Percentiles rank a stretch among this genome's conserved stretches.
phyloP scores from a whole-genome alignment of 2,888 invertebrate species.

The Hydriomena furcata region DNA sequence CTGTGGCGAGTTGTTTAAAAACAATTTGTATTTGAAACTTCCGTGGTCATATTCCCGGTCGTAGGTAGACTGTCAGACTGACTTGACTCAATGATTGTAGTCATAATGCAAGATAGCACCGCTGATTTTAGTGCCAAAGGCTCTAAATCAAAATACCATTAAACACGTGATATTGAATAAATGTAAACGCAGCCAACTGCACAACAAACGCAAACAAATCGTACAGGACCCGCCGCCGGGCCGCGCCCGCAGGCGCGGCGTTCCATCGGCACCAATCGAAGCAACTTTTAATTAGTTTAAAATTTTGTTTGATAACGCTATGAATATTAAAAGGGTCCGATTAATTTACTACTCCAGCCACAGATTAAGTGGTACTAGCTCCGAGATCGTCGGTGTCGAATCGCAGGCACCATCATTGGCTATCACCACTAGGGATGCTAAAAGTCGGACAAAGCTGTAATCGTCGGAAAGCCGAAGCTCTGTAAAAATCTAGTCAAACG shows the following conservation, averaged over 20 bases:
- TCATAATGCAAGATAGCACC: neutral
- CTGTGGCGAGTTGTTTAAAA: too few species aligned
- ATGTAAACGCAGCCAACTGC: constrained; percentile 13
- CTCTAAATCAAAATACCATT: constrained; percentile 12
- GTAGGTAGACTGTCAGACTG: too few species aligned
- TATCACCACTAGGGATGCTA: constrained; percentile 7
- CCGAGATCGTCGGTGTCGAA: constrained; percentile 32
- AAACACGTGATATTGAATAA: constrained; percentile 7
- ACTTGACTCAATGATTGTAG: too few species aligned
- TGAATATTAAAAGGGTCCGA: constrained; percentile 77
- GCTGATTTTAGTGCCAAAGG: neutral
- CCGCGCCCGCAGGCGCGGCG: constrained; percentile 17
- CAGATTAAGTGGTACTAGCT: constrained; percentile 14
- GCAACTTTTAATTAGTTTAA: constrained; percentile 79
- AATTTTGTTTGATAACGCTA: constrained; percentile 78
- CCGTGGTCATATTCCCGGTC: too few species aligned
- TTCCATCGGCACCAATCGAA: constrained; percentile 54
- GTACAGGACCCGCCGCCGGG: constrained; percentile 8
- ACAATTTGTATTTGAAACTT: too few species aligned
- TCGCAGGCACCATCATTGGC: constrained; percentile 42
- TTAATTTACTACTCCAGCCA: constrained; percentile 74
- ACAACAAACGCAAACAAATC: constrained; percentile 25
- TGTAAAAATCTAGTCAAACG: too few species aligned
- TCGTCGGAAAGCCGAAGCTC: too few species aligned
- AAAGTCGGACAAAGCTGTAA: neutral